These are phyloP conservation scores for Neocrepidodera transversa DNA, from an alignment of 2,888 invertebrate genomes.

Conservation along the genomic window DNA sequence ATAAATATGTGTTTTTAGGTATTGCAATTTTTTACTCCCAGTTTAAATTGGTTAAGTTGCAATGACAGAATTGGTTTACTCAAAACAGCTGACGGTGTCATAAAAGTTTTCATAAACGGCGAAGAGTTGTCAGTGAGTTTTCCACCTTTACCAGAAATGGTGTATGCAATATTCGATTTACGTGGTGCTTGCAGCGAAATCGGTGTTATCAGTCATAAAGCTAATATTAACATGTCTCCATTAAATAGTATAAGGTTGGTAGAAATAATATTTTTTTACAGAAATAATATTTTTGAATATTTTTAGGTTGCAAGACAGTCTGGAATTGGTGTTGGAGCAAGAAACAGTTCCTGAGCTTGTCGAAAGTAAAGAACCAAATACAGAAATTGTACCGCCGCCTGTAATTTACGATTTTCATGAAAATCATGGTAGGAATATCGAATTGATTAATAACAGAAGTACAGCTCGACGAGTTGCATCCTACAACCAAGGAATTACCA, in stretches of 20 bases:
- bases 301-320: conserved; percentile 66
- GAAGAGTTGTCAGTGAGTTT: conserved; percentile 68
- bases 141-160: conserved; percentile 61
- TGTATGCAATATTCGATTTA: conserved; percentile 84
- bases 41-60: conserved; percentile 81
- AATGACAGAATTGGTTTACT: conserved; percentile 82
- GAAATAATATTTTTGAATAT: conserved; percentile 40
- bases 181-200: conserved; percentile 81
- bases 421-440: conserved; percentile 84
- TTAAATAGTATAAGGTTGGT: conserved; percentile 52
- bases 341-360: conserved; percentile 40
- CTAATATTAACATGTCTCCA: conserved; percentile 61
- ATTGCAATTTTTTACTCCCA: conserved; percentile 72
- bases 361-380: conserved; percentile 23
- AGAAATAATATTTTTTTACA: background rate
- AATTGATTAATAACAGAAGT: conserved; percentile 69
- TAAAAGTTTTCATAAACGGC: conserved; percentile 81
- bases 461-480: conserved; percentile 79
- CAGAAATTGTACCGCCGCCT: conserved; percentile 6
- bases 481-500: conserved; percentile 83
- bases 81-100: conserved; percentile 71
- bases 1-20: too few species aligned
- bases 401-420: conserved; percentile 75
- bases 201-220: conserved; percentile 73
- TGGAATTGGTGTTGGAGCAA: conserved; percentile 67